These are phyloP conservation scores for Armadillidium nasatum DNA, from an alignment of 1,140 invertebrate species.

Conservation along the genomic window DNA sequence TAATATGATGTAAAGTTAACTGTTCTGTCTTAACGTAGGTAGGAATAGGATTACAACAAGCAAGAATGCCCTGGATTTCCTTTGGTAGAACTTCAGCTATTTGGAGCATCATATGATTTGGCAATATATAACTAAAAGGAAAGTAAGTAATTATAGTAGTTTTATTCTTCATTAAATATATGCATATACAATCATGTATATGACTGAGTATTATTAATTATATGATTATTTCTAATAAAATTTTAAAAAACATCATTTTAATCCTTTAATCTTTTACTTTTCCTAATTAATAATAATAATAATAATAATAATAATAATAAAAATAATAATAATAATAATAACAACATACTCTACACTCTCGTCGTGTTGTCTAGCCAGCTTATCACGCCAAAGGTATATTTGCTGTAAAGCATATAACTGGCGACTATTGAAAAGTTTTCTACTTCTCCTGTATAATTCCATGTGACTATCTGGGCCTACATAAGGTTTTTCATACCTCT, in stretches of 20 bases:
- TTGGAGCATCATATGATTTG: conserved; percentile 90
- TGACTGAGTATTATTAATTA: no score
- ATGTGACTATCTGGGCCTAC: conserved; percentile 68
- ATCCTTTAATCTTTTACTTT: no score
- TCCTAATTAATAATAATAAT: no score
- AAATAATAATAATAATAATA: no score
- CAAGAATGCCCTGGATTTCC: conserved; percentile 87
- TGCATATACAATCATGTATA: no score
- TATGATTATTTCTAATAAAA: no score
- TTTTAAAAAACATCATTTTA: no score
- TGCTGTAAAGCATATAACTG: conserved; percentile 78
- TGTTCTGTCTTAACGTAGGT: conserved; percentile 74
- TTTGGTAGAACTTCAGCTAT: conserved; percentile 85
- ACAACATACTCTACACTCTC: conserved; percentile 75
- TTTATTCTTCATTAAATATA: no score
- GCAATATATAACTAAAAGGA: conserved; percentile 74
- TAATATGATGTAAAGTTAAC: conserved; percentile 67
- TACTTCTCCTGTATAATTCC: conserved; percentile 68
- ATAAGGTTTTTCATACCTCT: conserved; percentile 76
- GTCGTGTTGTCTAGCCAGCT: conserved; percentile 76
- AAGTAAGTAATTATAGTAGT: neutral
- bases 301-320: no score
- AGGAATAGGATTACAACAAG: conserved; percentile 90
- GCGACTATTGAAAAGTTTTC: conserved; percentile 74
- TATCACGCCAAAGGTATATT: conserved; percentile 84